A percentile compares a stretch with the other conserved stretches of the same genome.
Evolutionary conservation across 1,140 invertebrate genomes (phyloP).

Genomic region (Drosophila trapezifrons): DNA sequence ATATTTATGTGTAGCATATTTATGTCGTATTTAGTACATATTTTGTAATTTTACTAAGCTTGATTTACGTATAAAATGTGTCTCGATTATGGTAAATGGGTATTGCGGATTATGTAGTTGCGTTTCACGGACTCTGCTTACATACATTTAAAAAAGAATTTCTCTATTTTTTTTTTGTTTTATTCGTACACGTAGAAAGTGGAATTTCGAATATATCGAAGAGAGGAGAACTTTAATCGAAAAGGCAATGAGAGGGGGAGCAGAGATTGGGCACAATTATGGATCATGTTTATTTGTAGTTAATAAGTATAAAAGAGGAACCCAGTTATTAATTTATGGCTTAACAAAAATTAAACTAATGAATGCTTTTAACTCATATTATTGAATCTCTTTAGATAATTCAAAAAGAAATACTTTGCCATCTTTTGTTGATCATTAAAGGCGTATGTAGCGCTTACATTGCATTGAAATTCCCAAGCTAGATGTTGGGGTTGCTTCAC

Average conservation of each 20-base stretch:
- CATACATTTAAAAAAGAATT: slow-evolving; percentile 37
- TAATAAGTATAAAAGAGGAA: not conserved
- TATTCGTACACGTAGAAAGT: slow-evolving; percentile 26
- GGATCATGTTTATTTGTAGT: not conserved
- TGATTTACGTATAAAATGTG: slow-evolving; percentile 79
- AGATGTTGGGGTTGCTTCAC: not conserved
- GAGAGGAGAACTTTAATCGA: not conserved
- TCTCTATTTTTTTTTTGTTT: slow-evolving; percentile 19
- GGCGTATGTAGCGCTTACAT: not conserved
- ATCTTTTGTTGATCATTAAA: not conserved
- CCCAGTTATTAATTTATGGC: not conserved
- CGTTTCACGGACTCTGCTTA: slow-evolving; percentile 30
- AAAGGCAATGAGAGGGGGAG: not conserved
- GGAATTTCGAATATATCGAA: slow-evolving; percentile 18
- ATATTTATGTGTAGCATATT: slow-evolving; percentile 47
- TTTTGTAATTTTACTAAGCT: slow-evolving; percentile 68
- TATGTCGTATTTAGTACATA: slow-evolving; percentile 52
- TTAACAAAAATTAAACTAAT: not conserved
- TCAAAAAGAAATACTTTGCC: no score
- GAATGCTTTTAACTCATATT: not conserved
- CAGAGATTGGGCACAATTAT: not conserved
- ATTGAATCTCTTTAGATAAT: not conserved
- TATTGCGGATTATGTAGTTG: slow-evolving; percentile 35
- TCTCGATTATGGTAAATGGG: slow-evolving; percentile 43
- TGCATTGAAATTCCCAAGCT: not conserved